Evolutionary conservation across 1,140 invertebrate species (phyloP), one percentile per base, ranked within the genome.

Genomic region (Drosophila dunni): DNA sequence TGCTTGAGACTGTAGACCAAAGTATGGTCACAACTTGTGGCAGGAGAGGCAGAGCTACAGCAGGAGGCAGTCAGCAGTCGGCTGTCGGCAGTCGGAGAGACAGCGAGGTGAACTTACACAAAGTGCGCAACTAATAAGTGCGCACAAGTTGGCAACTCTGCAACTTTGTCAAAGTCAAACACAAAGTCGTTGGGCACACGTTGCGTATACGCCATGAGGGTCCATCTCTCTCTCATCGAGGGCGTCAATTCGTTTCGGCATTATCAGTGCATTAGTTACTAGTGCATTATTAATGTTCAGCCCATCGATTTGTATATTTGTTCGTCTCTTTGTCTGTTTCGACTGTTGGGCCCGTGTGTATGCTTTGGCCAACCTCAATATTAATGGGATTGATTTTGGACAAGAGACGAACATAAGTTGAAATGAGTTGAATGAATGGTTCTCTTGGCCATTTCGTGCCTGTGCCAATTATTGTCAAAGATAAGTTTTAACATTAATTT

Each of bases 141-240:
- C 74, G 66, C 58, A 50, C 44, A 53, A 68, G 66, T 67, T 69
- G 77, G 76, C 56, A 17, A 48, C 58, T 79, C 50, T 64, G 36
- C 68, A 88, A 86, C 75, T 88, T 86, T 79, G 71, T 82, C 82
- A 86, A 86, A 86, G 82, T 86, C 83, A 86, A 86, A 88, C 76
- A 88, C 48, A 86, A 86, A 82, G 79, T 88, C 74, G 46, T 51
- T 58, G 50, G 15, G 45, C 51, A 17, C 38, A 54, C 60, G 17
- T 10, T 61, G 7, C 10, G 29, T 7, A 36, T 58, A 38, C 51
- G 50, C 64, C 58, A 45, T 24, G 42, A 24, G 65, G 42, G 24
- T 29, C 24, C 24, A 29, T 44, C 61, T 51, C 62, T 36, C 20
- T 51, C 45, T 62, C 15, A 38, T 33, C 13, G 48, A 33, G 33